Evolutionary conservation across 2,888 invertebrate genomes (phyloP).

Genomic region (Helicoverpa assulta): DNA sequence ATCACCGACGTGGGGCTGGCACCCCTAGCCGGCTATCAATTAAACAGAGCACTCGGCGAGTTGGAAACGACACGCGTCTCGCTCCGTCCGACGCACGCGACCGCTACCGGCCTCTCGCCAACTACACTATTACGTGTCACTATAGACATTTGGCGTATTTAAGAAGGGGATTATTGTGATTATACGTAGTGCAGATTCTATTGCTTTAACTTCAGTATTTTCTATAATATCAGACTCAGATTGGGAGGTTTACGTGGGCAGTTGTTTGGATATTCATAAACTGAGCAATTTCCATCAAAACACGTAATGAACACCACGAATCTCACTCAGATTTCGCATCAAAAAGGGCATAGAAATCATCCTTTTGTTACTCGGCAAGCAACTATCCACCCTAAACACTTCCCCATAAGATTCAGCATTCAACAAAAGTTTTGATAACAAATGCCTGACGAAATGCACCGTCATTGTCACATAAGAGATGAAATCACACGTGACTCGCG

Average conservation of each 20-base stretch:
- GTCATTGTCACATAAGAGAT: slow-evolving; percentile 71
- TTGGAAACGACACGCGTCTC: slow-evolving; percentile 65
- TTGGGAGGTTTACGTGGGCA: too few species aligned
- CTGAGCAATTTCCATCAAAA: slow-evolving; percentile 5
- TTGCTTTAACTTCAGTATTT: too few species aligned
- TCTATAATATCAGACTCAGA: too few species aligned
- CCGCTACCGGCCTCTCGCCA: slow-evolving; percentile 13
- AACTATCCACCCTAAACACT: slow-evolving; percentile 16
- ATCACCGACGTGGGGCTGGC: slow-evolving; percentile 9
- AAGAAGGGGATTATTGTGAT: not conserved
- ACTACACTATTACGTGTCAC: slow-evolving; percentile 33
- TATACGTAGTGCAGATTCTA: not conserved
- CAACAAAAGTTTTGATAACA: slow-evolving; percentile 4
- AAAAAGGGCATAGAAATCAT: slow-evolving; percentile 48
- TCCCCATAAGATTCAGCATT: slow-evolving; percentile 29
- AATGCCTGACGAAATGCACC: slow-evolving; percentile 60
- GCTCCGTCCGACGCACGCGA: slow-evolving; percentile 57
- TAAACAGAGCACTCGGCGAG: slow-evolving; percentile 59
- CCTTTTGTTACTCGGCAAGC: slow-evolving; percentile 13
- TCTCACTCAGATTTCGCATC: slow-evolving; percentile 37
- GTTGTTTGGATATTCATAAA: not conserved
- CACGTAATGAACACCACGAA: slow-evolving; percentile 33
- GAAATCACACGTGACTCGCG: slow-evolving; percentile 63
- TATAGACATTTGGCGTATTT: slow-evolving; percentile 16
- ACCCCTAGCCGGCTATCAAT: slow-evolving; percentile 61